Conservation (phyloP, 2,888 invertebrate species). For the Agrochola litura region DNA sequence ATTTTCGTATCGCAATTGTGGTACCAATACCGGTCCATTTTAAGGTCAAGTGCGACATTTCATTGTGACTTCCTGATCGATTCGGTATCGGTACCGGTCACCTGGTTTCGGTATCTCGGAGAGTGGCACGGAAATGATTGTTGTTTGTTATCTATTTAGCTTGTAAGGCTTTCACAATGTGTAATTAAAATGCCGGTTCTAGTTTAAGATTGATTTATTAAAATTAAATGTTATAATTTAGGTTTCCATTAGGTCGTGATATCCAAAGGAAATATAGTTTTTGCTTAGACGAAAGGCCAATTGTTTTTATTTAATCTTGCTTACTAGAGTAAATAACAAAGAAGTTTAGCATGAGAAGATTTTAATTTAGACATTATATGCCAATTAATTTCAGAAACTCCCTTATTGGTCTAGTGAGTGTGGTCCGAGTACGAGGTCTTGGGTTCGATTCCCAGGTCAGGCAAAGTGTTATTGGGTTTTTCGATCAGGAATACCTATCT, state of each 20-base stretch:
- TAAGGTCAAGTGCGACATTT: constrained; percentile 79
- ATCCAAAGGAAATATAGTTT: background rate
- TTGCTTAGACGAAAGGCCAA: background rate
- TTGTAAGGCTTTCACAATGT: constrained; percentile 65
- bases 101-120: constrained; percentile 62
- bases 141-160: constrained; percentile 62
- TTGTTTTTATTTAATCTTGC: background rate
- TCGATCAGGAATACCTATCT: no score
- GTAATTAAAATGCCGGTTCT: constrained; percentile 54
- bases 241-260: background rate
- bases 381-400: background rate
- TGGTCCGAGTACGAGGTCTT: no score
- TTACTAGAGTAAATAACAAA: no score
- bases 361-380: no score
- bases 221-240: constrained; percentile 13
- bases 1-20: constrained; percentile 41
- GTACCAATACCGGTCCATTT: constrained; percentile 68
- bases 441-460: no score
- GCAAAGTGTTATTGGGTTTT: no score
- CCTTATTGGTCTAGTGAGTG: no score
- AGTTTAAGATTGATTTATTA: constrained; percentile 13
- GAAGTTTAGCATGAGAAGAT: background rate
- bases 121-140: constrained; percentile 67
- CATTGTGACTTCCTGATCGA: constrained; percentile 74
- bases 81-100: constrained; percentile 67